Evolutionary conservation across 2,888 invertebrate genomes (phyloP), one percentile per base, ranked within the genome.

Genomic region (Eutolmus rufibarbis): DNA sequence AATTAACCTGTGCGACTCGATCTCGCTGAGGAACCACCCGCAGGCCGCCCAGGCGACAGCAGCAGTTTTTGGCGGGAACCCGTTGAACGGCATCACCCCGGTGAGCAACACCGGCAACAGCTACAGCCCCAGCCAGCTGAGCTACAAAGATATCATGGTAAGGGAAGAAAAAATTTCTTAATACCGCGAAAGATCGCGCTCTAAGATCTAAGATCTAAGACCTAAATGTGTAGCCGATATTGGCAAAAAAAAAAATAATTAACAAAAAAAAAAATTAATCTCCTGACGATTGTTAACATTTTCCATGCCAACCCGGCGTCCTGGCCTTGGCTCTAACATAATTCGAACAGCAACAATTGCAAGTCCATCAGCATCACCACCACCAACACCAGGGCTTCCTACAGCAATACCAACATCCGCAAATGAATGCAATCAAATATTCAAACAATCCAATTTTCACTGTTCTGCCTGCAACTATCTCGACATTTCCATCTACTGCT

Each of bases 301-400:
- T 74, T 91, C 90, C 87, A 90, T 91, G 57, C 79, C 51, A 51
- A 51, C 66, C 9, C 40, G 66, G 37, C 79, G 19, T 28, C 40
- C 19, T 19, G 74, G 37, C 16, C 40, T 12, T 19, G 74, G 74
- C 57, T n/a, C n/a, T 91, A 88, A 87, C 89, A 85, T 84, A 88
- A 89, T 91, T 77, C 91, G 92, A 81, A 91, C 92, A 87, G 91
- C 91, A 90, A 90, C 90, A 89, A 88, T 89, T 66, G 57, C 86
- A 88, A 46, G 40, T 84, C 28, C 81, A 88, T 23, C 74, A 85
- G 66, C 88, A 87, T 89, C 85, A 74, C 56, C 87, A 89, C 37
- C 56, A 86, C 57, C 79, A 87, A 77, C 88, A 78, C 74, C 37
- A 77, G 77, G 78, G 31, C 43, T 34, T 74, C 51, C 87, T 74